phyloP scores from a whole-genome alignment of 2,888 invertebrate genomes.

The Drosophila flavopinicola region DNA sequence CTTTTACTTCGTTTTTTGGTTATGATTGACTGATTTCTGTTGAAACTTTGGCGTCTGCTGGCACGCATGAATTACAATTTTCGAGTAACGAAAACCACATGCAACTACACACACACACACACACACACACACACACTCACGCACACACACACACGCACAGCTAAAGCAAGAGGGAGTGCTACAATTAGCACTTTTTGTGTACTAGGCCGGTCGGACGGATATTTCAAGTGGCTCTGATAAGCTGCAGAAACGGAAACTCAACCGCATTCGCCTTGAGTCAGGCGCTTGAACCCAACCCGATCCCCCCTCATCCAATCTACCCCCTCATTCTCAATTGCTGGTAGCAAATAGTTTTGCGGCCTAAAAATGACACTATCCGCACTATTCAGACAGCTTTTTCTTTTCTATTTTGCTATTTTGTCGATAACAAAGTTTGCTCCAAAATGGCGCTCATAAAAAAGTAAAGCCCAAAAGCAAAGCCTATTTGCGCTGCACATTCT shows the following conservation, averaged over 20 bases:
- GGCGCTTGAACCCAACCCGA: slow-evolving; percentile 72
- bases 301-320: neutral
- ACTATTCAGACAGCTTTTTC: slow-evolving; percentile 9
- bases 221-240: slow-evolving; percentile 70
- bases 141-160: slow-evolving; percentile 10
- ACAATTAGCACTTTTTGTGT: slow-evolving; percentile 74
- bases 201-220: slow-evolving; percentile 27
- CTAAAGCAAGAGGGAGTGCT: slow-evolving; percentile 39
- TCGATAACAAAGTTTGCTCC: slow-evolving; percentile 74
- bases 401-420: slow-evolving; percentile 22
- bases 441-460: slow-evolving; percentile 65
- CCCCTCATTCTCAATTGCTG: neutral
- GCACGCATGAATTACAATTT: slow-evolving; percentile 77
- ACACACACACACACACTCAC: slow-evolving; percentile 1
- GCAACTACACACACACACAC: slow-evolving; percentile 31
- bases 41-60: slow-evolving; percentile 78
- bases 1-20: slow-evolving; percentile 58
- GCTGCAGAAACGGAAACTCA: slow-evolving; percentile 56
- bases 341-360: slow-evolving; percentile 73
- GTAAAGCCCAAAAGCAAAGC: slow-evolving; percentile 78
- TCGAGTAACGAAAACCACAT: slow-evolving; percentile 70
- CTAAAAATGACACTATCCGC: slow-evolving; percentile 62
- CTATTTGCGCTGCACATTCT: slow-evolving; percentile 69
- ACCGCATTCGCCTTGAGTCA: slow-evolving; percentile 67
- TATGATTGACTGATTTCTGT: slow-evolving; percentile 80